These are phyloP conservation scores for Andrena bucephala DNA, from an alignment of 2,888 invertebrate genomes.

Conservation along the genomic window DNA sequence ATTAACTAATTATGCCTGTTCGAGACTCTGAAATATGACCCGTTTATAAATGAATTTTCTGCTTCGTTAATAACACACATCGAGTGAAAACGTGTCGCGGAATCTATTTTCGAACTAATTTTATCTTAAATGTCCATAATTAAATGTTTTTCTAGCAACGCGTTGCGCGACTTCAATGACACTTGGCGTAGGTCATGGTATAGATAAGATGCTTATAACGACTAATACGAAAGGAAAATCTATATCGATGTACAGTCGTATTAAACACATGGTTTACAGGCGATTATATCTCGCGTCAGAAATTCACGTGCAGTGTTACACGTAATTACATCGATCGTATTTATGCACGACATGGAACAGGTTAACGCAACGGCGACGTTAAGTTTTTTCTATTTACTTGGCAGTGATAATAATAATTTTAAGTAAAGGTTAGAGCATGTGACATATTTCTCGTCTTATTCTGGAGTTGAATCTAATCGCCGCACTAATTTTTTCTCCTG, in stretches of 20 bases:
- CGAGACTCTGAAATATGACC: no score
- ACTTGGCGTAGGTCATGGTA: neutral
- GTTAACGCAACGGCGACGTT: neutral
- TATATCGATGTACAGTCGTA: slow-evolving; percentile 6
- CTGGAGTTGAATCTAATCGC: no score
- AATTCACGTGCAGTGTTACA: slow-evolving; percentile 27
- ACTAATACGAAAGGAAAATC: neutral
- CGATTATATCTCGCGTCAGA: slow-evolving; percentile 41
- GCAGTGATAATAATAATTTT: neutral
- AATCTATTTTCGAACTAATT: no score
- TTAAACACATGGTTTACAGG: neutral
- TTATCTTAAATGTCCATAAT: neutral
- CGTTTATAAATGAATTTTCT: no score
- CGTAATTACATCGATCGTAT: slow-evolving; percentile 35
- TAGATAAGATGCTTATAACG: neutral
- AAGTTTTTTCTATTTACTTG: neutral
- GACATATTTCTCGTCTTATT: neutral
- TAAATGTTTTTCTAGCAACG: neutral
- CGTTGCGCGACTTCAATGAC: neutral
- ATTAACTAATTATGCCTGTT: no score
- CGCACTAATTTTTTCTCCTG: neutral
- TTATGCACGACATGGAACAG: neutral
- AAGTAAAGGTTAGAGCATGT: neutral
- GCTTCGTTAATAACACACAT: no score
- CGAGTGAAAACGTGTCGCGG: no score